Evolutionary conservation across 2,888 invertebrate species (phyloP), one percentile per base, ranked within the genome.

Genomic region (Hydropsyche betteni): DNA sequence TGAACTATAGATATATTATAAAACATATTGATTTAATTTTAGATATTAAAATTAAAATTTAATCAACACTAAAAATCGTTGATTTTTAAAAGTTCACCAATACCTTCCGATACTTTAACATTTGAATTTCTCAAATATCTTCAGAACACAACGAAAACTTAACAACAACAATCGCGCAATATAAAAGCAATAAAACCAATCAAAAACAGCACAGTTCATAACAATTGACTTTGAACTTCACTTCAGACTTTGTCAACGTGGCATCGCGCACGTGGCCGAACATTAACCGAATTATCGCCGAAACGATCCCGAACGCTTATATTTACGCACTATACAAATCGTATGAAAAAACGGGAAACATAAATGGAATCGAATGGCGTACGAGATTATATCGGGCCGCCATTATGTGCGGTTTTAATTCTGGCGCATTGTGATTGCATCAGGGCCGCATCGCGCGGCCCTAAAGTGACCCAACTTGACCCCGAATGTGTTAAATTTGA

Each of bases 261-360:
- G 44, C 38, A 10, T 33, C 58, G 69, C 53, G 78, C 78, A 78
- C 78, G 78, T 78, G 78, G 53, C 73, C 38, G 78, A 76, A 44
- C 78, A 76, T 75, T 76, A 68, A 76, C 74, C 69, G 74, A 76
- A 76, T 76, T 70, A 70, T 70, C 76, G 68, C 38, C 34, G 44
- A 58, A 44, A 16, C 74, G 52, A 70, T 70, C 70, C 24, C 34
- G 55, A 16, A 53, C 16, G n/a, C 14, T n/a, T n/a, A 53, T 24
- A 24, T 55, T 6, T 55, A 55, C 4, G 4, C 16, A 14, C 6
- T 12, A 55, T 55, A 55, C 4, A 44, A 44, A 55, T 10, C 16
- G 5, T 16, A 55, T 12, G 24, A 51, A 69, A 69, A 50, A 69
- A 44, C 6, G 10, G 7, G 61, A 24, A 33, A 33, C 64, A 36